These are phyloP conservation scores for Montipora capitata DNA, from an alignment of 92 coral and sea anemone species.

Conservation along the genomic window DNA sequence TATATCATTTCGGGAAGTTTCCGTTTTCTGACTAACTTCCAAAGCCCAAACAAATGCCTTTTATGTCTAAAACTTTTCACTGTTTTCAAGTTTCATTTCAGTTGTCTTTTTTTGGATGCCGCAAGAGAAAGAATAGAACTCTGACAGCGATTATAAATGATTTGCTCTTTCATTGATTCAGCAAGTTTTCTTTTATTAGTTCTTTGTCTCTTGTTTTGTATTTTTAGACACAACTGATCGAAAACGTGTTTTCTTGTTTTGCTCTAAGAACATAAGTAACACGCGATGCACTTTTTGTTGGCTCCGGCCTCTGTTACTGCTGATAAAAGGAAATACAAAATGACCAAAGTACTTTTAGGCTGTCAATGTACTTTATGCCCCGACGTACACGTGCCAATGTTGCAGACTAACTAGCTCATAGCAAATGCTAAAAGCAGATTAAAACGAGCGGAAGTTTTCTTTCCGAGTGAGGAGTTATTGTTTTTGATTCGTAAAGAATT, in stretches of 20 bases:
- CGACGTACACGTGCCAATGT: slow-evolving; percentile 46
- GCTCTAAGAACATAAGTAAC: slow-evolving; percentile 42
- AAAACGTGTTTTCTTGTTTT: slow-evolving; percentile 65
- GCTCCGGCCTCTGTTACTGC: slow-evolving; percentile 2
- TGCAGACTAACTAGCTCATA: neutral
- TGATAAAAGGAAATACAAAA: slow-evolving; percentile 38
- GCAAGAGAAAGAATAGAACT: slow-evolving; percentile 30
- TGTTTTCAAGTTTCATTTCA: neutral
- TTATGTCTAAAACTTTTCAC: neutral
- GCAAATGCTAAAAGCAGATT: neutral
- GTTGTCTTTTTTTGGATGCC: neutral
- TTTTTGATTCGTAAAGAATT: neutral
- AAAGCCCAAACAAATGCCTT: slow-evolving; percentile 36
- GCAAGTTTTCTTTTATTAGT: slow-evolving; percentile 13
- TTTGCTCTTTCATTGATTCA: slow-evolving; percentile 22
- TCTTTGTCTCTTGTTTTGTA: slow-evolving; percentile 49
- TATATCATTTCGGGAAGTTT: slow-evolving; percentile 12
- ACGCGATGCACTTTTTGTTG: slow-evolving; percentile 66
- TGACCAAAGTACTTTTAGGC: neutral
- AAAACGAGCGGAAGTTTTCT: neutral
- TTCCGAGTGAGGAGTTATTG: neutral
- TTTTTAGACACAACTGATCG: slow-evolving; percentile 18
- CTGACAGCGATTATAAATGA: neutral
- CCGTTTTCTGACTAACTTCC: neutral
- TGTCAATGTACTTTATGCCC: neutral